Percentiles rank a stretch among this genome's conserved stretches.
Evolutionary conservation across 2,113 vertebrate species (phyloP).

Genomic region (Lepus timidus): DNA sequence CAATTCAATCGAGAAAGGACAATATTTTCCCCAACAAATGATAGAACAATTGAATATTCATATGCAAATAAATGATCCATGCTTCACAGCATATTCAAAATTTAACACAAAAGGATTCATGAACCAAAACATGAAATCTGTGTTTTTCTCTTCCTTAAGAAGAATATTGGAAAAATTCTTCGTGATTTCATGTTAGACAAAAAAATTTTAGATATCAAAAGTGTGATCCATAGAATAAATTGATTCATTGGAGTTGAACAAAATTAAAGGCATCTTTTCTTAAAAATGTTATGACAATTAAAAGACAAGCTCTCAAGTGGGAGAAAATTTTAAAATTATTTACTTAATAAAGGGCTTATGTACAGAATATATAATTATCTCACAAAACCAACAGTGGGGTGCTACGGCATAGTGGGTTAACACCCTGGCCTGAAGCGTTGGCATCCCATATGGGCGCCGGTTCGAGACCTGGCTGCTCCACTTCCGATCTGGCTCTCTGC

Average conservation of each 20-base stretch:
- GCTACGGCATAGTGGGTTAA: no score
- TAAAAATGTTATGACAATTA: neutral
- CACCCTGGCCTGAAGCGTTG: no score
- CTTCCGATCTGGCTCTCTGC: no score
- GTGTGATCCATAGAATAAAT: neutral
- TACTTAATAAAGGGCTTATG: neutral
- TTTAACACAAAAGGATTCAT: neutral
- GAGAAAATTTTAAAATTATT: slow-evolving; percentile 13
- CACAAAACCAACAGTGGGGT: neutral
- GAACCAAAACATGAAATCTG: neutral
- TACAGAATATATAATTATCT: neutral
- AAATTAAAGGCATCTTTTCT: neutral
- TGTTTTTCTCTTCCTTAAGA: neutral
- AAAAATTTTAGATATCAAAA: slow-evolving; percentile 22
- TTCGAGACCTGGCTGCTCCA: no score
- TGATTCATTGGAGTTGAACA: slow-evolving; percentile 4
- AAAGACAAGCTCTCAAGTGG: neutral
- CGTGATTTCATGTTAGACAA: neutral
- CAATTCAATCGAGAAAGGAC: neutral
- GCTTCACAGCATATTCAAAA: neutral
- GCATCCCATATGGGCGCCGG: no score
- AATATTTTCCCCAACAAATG: neutral
- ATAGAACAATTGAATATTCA: neutral
- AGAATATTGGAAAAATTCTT: neutral
- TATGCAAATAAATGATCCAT: neutral